These are phyloP conservation scores for Nothoprocta perdicaria DNA, from an alignment of 2,113 vertebrate species.

Conservation along the genomic window DNA sequence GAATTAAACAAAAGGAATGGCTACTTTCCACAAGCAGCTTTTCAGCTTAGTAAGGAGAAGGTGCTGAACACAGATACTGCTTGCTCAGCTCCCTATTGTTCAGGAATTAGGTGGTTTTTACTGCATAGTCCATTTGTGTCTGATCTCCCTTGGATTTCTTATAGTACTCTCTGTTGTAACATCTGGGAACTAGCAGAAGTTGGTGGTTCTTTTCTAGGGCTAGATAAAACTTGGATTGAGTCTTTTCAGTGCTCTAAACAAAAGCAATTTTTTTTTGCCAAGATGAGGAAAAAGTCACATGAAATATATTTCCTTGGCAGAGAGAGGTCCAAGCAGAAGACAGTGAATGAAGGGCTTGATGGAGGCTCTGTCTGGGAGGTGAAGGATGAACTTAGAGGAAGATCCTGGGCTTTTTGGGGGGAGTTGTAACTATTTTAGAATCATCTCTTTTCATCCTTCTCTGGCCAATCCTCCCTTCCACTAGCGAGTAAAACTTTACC, in stretches of 20 bases:
- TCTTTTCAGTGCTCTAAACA: slow-evolving; percentile 12
- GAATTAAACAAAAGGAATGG: slow-evolving; percentile 33
- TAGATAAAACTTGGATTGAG: not conserved
- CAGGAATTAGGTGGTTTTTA: slow-evolving; percentile 45
- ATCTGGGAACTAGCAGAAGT: slow-evolving; percentile 1
- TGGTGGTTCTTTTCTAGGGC: slow-evolving; percentile 31
- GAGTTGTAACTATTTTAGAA: not conserved
- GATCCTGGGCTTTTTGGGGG: not conserved
- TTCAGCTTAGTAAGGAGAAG: slow-evolving; percentile 20
- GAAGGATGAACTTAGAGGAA: not conserved
- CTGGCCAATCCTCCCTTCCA: not conserved
- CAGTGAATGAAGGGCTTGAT: not conserved
- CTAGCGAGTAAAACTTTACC: not conserved
- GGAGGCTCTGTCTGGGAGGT: not conserved
- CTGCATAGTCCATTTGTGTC: not conserved
- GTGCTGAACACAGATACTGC: slow-evolving; percentile 16
- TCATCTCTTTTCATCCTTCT: not conserved
- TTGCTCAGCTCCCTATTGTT: slow-evolving; percentile 16
- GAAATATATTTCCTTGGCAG: not conserved
- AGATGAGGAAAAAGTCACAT: not conserved
- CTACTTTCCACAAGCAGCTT: slow-evolving; percentile 16
- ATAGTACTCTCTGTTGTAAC: not conserved
- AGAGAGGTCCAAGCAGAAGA: not conserved
- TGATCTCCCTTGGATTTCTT: slow-evolving; percentile 17
- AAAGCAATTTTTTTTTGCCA: not conserved